These are phyloP conservation scores for Apostichopus parvimensis DNA, from an alignment of 35 echinoderm and acorn worm species.

Conservation along the genomic window DNA sequence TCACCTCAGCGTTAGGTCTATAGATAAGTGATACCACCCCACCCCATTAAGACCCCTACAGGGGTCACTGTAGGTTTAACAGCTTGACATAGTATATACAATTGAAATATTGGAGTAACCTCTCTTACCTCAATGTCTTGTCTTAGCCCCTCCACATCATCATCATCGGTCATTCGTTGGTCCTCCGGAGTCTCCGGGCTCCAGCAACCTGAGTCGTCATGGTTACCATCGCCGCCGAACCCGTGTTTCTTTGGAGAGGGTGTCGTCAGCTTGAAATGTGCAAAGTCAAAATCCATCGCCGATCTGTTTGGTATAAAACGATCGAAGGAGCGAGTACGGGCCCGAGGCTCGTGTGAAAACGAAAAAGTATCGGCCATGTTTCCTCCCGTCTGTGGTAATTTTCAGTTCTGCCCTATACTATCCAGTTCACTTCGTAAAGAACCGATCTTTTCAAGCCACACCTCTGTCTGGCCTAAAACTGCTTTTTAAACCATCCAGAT, in stretches of 20 bases:
- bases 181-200: background rate
- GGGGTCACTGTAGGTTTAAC: too few species aligned
- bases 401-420: too few species aligned
- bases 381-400: background rate
- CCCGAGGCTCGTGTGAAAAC: background rate
- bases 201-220: slow-evolving; percentile 11
- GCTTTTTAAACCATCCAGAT: too few species aligned
- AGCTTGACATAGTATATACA: too few species aligned
- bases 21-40: too few species aligned
- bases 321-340: slow-evolving; percentile 23
- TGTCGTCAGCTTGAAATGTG: slow-evolving; percentile 35
- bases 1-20: too few species aligned
- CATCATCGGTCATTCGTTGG: background rate
- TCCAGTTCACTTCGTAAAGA: too few species aligned
- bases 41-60: too few species aligned
- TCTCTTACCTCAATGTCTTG: slow-evolving; percentile 16
- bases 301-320: slow-evolving; percentile 44
- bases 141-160: background rate
- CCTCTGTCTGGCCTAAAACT: too few species aligned
- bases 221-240: background rate
- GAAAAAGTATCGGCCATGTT: slow-evolving; percentile 7
- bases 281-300: slow-evolving; percentile 53
- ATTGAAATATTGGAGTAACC: too few species aligned
- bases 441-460: too few species aligned
- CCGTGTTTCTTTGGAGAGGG: background rate